Base-by-base conservation (phyloP, 2,797 vertebrate species). In the Enteromius radiatus region DNA sequence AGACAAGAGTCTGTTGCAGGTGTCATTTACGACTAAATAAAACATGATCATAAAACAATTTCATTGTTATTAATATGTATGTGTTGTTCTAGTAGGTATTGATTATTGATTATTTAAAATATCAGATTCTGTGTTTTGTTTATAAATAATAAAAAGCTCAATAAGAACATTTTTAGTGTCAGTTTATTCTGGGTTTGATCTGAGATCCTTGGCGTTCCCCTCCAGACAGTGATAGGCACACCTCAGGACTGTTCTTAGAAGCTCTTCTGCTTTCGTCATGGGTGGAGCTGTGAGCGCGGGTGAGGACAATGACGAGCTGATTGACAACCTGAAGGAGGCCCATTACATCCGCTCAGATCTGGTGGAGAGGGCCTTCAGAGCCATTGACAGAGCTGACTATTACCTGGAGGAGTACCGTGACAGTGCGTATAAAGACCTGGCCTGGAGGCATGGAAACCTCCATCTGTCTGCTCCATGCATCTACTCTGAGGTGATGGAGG, bases 401-500 rank as follows among this genome's bases (percentile, higher is more conserved):
- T 99, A 99, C 89, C 94, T 99, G 74, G 97, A 99, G 31, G 98
- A 98, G 75, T 98, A 97, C 89, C 94, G 96, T 85, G 97, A 98
- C 83, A 99, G 96, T 19, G 98, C 98, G 0, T 99, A 99, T 84
- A 98, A 98, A 92, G 98, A 99, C 86, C 90, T 99, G 91, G 98
- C 98, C 0, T 99, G 98, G 98, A 96, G 97, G 15, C 97, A 99
- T 43, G 97, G 97, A 3, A 98, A 99, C 92, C 97, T 99, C 89
- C 98, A 99, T 87, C 94, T 99, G 47, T 99, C 97, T 0, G 98
- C 98, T 12, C 98, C 98, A 0, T 99, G 98, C 78, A 98, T 99
- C 93, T 99, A 98, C 93, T 99, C 98, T 0, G 98, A 99, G 89
- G 98, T 99, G 90, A 99, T 99, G 98, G 98, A 99, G 91, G 98